phyloP scores from a whole-genome alignment of 2,888 invertebrate species.

The Alviniconcha strummeri region DNA sequence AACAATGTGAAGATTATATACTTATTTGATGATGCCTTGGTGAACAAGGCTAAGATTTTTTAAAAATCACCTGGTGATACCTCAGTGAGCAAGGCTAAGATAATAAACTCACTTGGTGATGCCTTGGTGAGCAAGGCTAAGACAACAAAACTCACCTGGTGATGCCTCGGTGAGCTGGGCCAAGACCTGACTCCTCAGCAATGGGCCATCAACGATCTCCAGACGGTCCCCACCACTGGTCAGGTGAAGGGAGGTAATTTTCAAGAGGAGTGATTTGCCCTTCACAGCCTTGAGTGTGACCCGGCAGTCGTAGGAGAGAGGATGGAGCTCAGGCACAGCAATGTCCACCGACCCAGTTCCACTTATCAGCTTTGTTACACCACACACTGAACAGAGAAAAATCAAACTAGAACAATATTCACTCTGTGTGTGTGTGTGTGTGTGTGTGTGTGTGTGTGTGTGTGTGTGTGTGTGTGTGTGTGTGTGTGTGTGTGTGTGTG shows the following conservation, averaged over 20 bases:
- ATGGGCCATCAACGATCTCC: not conserved
- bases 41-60: too few species aligned
- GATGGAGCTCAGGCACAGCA: not conserved
- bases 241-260: conserved; percentile 9
- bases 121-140: too few species aligned
- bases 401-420: not conserved
- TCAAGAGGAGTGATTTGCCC: conserved; percentile 5
- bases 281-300: not conserved
- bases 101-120: too few species aligned
- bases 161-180: not conserved
- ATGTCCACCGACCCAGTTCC: not conserved
- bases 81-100: too few species aligned
- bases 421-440: not conserved
- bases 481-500: not conserved
- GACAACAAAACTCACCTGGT: not conserved
- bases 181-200: not conserved
- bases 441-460: not conserved
- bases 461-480: not conserved
- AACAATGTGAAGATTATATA: too few species aligned
- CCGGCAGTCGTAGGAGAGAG: conserved; percentile 13
- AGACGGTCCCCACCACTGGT: not conserved
- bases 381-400: not conserved
- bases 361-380: not conserved
- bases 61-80: too few species aligned
- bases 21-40: too few species aligned